A percentile compares a stretch with the other conserved stretches of the same genome.
These are phyloP conservation scores for Pectinophora gossypiella DNA, from an alignment of 1,140 invertebrate species.

Conservation along the genomic window DNA sequence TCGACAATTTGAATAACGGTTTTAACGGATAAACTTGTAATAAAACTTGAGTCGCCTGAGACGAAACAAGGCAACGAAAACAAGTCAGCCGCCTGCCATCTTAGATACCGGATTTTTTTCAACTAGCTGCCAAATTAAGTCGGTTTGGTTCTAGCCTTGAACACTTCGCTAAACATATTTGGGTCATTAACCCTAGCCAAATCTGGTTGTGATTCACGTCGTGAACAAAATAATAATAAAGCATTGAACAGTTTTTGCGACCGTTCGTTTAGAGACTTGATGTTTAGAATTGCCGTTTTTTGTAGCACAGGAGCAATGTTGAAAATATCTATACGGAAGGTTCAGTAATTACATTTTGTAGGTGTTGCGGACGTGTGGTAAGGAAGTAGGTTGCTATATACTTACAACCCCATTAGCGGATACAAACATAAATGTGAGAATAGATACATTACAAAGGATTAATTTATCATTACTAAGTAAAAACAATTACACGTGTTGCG, in stretches of 20 bases:
- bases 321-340: constrained; percentile 46
- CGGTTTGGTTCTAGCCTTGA: constrained; percentile 56
- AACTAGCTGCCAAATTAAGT: constrained; percentile 56
- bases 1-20: constrained; percentile 40
- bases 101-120: constrained; percentile 53
- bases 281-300: constrained; percentile 51
- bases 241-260: constrained; percentile 65
- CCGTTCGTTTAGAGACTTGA: constrained; percentile 48
- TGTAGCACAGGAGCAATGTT: constrained; percentile 25
- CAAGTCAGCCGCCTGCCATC: constrained; percentile 40
- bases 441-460: too few species aligned
- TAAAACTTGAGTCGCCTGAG: constrained; percentile 28
- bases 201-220: constrained; percentile 71
- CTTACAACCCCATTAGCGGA: too few species aligned
- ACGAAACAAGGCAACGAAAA: constrained; percentile 31
- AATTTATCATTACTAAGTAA: too few species aligned
- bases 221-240: constrained; percentile 67
- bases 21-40: constrained; percentile 29
- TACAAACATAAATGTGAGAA: too few species aligned
- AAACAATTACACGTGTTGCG: too few species aligned
- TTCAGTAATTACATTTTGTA: constrained; percentile 32
- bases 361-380: constrained; percentile 25
- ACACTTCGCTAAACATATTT: constrained; percentile 68
- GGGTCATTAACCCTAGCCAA: constrained; percentile 70
- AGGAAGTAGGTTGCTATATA: constrained; percentile 6